Evolutionary conservation across 2,797 vertebrate genomes (phyloP), one percentile per base, ranked within the genome.

Genomic region (Oreonectes daqikongensis): DNA sequence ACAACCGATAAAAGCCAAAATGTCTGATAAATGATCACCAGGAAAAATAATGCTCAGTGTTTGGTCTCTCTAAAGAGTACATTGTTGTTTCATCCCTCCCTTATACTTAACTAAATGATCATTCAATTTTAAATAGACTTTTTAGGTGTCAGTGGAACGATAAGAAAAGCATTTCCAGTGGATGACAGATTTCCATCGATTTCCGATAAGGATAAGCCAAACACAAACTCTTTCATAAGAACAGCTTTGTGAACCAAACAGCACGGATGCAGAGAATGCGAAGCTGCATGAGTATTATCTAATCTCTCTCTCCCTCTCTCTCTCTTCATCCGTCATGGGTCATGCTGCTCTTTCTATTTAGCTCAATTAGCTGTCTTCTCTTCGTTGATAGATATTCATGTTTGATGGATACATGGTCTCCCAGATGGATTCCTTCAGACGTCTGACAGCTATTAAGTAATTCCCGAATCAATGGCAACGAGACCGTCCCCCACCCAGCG

Each of bases 381-480:
- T 81, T 44, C 28, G 70, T 70, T 88, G 85, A 87, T 86, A 69
- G 78, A 85, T 82, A 84, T 87, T 68, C 78, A 84, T 82, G 76
- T 81, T 28, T 81, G 86, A 86, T 82, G 83, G 80, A 81, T 83
- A 52, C 79, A 55, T 77, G 75, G 53, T 60, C 30, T 78, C 67
- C 61, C 74, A 82, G 76, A 85, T 85, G 85, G 77, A 89, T 87
- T 81, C 65, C n/a, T 66, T 50, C 81, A 82, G 83, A 85, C 69
- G 81, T 85, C 85, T 87, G 84, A 77, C 87, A 63, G 81, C 85
- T 81, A 87, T 90, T 87, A 88, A 82, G 85, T 88, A 89, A 92
- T 91, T 89, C 81, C 86, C 80, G 81, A 84, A 90, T 90, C 85
- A 86, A 82, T 90, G 86, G 78, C 75, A 84, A 79, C 78, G 75